Percentiles rank a stretch among this genome's conserved stretches.
These are phyloP conservation scores for Matsumyia berberina DNA, from an alignment of 2,888 invertebrate genomes.

Conservation along the genomic window DNA sequence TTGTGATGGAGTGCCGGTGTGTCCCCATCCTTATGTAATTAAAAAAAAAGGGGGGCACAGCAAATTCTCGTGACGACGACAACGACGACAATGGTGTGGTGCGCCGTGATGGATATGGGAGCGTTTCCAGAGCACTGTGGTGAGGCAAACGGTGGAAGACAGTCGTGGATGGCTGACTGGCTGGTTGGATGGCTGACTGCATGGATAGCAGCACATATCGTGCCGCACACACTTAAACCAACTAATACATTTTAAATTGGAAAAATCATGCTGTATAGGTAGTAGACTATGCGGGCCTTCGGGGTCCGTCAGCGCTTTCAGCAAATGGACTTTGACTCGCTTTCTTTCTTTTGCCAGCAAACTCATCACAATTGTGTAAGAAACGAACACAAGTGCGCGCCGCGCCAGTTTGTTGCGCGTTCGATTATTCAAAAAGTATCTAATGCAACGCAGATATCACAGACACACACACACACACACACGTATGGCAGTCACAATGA, in stretches of 20 bases:
- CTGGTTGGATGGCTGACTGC: too few species aligned
- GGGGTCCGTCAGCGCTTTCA: constrained; percentile 60
- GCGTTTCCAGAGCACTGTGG: constrained; percentile 47
- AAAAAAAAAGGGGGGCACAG: constrained; percentile 55
- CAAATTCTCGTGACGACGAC: constrained; percentile 56
- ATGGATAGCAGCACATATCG: constrained; percentile 40
- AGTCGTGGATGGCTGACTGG: constrained; percentile 38
- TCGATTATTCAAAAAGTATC: constrained; percentile 50
- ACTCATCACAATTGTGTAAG: constrained; percentile 52
- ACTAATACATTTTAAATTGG: constrained; percentile 67
- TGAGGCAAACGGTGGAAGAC: constrained; percentile 53
- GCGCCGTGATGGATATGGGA: constrained; percentile 69
- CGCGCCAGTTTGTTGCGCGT: constrained; percentile 37
- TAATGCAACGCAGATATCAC: constrained; percentile 35
- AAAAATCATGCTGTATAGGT: constrained; percentile 31
- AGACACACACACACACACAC: constrained; percentile 23
- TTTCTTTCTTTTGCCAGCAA: constrained; percentile 40
- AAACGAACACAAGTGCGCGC: constrained; percentile 35
- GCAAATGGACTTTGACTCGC: constrained; percentile 61
- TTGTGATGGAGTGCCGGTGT: constrained; percentile 54
- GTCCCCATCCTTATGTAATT: constrained; percentile 73
- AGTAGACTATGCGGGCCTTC: constrained; percentile 39
- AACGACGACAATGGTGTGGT: constrained; percentile 52
- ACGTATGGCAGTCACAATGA: constrained; percentile 77
- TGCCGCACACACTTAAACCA: constrained; percentile 53